Base-by-base conservation (phyloP, 2,888 invertebrate genomes). In the Pollenia griseotomentosa region DNA sequence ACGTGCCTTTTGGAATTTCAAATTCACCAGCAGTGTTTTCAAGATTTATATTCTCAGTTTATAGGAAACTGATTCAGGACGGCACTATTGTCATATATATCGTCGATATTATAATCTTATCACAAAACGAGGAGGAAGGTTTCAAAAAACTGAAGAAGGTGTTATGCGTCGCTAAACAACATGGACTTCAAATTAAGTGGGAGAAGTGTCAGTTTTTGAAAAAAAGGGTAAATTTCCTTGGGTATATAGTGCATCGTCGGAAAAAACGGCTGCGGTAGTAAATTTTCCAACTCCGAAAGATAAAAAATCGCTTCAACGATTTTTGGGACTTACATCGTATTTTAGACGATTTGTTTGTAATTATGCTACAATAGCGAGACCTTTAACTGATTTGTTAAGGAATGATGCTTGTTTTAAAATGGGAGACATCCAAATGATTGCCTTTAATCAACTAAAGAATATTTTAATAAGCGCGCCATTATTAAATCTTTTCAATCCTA, bases 371-470 rank as follows among this genome's bases (percentile, higher is more conserved):
- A 78, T 81, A 8, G 85, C 87, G 2, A 78, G 40, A 83, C 84
- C 88, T 2, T 51, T 77, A 8, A 42, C 79, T 0, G 79, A 88
- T 57, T 14, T 87, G 11, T 19, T 86, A n/a, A 55, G 85, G 42
- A 90, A 90, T 65, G 74, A 89, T 74, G 57, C 55, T 6, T 55
- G 68, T n/a, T 92, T 90, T 68, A 66, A 79, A 42, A 90, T 89
- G 74, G 86, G 84, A 9, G 51, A 74, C 7, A 66, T 88, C 14
- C 87, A 91, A 33, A 5, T 79, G 2, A 10, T 65, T 6, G 19
- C 11, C 11, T 57, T 11, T 11, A 11, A 57, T 23, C 23, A 57
- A 23, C 23, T 57, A 2, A 57, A 57, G 57, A 23, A 19, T 9
- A 23, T 19, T 23, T 19, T 57, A 12, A 57, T 23, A 11, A 57